Conservation (phyloP, 2,888 invertebrate genomes). For the Entomobrya multifasciata region DNA sequence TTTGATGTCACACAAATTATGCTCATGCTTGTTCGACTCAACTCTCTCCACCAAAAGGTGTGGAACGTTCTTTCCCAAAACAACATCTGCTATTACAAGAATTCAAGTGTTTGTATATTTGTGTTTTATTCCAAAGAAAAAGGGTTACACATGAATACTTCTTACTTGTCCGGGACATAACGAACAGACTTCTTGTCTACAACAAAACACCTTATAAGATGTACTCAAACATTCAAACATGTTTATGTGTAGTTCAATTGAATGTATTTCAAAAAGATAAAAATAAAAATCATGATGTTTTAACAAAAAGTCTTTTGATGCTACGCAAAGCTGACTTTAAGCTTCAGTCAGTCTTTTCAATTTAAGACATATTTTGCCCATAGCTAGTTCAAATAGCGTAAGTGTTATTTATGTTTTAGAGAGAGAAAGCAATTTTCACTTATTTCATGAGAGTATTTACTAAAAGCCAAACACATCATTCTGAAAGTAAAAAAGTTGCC, state of each 20-base stretch:
- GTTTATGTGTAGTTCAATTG: slow-evolving; percentile 21
- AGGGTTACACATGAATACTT: slow-evolving; percentile 49
- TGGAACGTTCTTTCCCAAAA: slow-evolving; percentile 75
- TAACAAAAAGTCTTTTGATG: slow-evolving; percentile 25
- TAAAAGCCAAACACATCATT: too few relatives aligned
- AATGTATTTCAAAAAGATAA: background rate
- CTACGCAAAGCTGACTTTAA: too few relatives aligned
- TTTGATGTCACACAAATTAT: slow-evolving; percentile 79
- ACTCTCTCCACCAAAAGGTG: slow-evolving; percentile 72
- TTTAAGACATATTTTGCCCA: too few relatives aligned
- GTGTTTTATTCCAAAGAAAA: slow-evolving; percentile 40
- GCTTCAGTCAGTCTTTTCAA: too few relatives aligned
- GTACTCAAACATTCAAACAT: background rate
- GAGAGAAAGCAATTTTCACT: slow-evolving; percentile 37
- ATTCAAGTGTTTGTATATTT: slow-evolving; percentile 52
- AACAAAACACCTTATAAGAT: background rate
- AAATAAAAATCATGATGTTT: slow-evolving; percentile 39
- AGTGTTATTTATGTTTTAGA: background rate
- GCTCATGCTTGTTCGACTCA: slow-evolving; percentile 74
- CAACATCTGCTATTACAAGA: slow-evolving; percentile 74
- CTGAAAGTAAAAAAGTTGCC: too few relatives aligned
- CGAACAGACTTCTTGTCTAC: background rate
- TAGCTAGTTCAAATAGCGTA: too few relatives aligned
- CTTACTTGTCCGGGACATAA: background rate
- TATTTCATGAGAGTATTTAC: too few relatives aligned